Conservation (phyloP, 2,888 invertebrate species). For the Luffia ferchaultella region DNA sequence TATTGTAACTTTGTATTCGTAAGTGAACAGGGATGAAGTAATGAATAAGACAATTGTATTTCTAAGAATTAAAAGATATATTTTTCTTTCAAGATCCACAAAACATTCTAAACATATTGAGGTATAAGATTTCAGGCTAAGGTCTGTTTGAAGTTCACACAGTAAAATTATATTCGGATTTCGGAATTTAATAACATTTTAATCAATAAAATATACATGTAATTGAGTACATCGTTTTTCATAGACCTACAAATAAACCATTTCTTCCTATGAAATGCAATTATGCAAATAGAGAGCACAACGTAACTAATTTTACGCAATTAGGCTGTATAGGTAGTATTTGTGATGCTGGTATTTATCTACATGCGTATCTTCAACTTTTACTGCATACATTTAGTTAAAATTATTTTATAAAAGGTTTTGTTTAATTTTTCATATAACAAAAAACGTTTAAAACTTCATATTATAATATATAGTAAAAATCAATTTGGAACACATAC, state of each 20-base stretch:
- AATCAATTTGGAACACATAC: conserved; percentile 50
- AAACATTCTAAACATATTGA: conserved; percentile 59
- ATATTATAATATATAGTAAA: conserved; percentile 29
- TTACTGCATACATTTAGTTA: background rate
- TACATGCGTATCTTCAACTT: no score
- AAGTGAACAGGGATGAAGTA: background rate
- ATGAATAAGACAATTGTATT: background rate
- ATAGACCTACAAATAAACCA: background rate
- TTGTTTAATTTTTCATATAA: background rate
- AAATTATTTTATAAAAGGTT: background rate
- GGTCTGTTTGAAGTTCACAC: background rate
- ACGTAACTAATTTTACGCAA: conserved; percentile 7
- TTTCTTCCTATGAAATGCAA: background rate
- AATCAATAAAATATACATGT: background rate
- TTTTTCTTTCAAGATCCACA: conserved; percentile 42
- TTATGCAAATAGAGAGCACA: background rate
- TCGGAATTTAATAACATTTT: background rate
- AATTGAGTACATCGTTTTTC: background rate
- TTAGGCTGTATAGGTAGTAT: conserved; percentile 33
- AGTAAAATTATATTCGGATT: background rate
- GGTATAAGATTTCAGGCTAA: conserved; percentile 26
- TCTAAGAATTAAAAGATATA: background rate
- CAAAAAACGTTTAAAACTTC: conserved; percentile 25
- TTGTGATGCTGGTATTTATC: conserved; percentile 15
- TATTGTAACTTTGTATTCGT: no score